These are phyloP conservation scores for Gadopsis marmoratus DNA, from an alignment of 2,797 vertebrate species.

Conservation along the genomic window DNA sequence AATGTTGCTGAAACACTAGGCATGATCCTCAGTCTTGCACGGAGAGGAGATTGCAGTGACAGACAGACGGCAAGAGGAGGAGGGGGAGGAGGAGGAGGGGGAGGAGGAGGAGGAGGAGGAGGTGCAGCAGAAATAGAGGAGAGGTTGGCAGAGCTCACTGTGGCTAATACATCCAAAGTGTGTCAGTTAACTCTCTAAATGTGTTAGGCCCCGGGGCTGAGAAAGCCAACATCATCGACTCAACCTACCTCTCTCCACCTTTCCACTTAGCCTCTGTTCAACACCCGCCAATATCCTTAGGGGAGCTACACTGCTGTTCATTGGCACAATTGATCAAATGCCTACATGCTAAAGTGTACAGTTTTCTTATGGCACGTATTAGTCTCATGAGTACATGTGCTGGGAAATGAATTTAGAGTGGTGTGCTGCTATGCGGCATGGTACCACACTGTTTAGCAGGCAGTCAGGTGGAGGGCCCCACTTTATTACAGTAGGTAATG, in stretches of 20 bases:
- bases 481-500: slow-evolving; percentile 6
- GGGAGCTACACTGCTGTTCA: slow-evolving; percentile 73
- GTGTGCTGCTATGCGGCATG: slow-evolving; percentile 17
- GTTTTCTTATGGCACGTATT: slow-evolving; percentile 67
- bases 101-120: slow-evolving; percentile 56
- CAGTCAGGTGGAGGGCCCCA: neutral
- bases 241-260: slow-evolving; percentile 79
- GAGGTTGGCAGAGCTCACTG: slow-evolving; percentile 78
- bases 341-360: slow-evolving; percentile 76
- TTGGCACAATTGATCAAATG: slow-evolving; percentile 81
- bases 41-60: slow-evolving; percentile 70
- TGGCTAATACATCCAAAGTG: slow-evolving; percentile 84
- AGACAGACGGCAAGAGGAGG: slow-evolving; percentile 69
- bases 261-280: slow-evolving; percentile 82
- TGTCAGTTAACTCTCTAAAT: slow-evolving; percentile 85
- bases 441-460: slow-evolving; percentile 16
- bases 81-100: slow-evolving; percentile 54
- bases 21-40: slow-evolving; percentile 57
- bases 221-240: slow-evolving; percentile 84
- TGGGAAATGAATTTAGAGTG: slow-evolving; percentile 29
- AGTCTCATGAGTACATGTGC: slow-evolving; percentile 54
- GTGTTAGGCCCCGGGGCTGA: slow-evolving; percentile 78
- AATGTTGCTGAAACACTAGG: slow-evolving; percentile 82
- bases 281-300: slow-evolving; percentile 77
- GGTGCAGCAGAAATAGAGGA: slow-evolving; percentile 62